These are phyloP conservation scores for Macrophya annulata DNA, from an alignment of 2,888 invertebrate genomes.

Conservation along the genomic window DNA sequence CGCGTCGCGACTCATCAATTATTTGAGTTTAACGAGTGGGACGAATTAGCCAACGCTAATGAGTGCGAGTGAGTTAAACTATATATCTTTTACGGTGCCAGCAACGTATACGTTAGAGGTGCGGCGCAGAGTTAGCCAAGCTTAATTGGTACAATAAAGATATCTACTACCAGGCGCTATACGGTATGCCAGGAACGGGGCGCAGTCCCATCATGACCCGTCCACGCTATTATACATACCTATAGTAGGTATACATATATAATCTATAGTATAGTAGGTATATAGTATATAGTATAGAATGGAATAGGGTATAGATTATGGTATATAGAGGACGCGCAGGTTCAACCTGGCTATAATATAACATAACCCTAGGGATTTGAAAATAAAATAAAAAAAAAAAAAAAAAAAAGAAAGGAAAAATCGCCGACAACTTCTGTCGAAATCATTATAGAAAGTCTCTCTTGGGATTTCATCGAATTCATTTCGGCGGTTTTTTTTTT, in stretches of 20 bases:
- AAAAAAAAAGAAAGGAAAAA: background rate
- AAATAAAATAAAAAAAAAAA: background rate
- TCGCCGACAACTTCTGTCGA: background rate
- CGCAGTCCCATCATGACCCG: background rate
- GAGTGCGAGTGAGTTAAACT: constrained; percentile 36
- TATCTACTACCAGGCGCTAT: constrained; percentile 24
- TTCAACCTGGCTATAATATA: background rate
- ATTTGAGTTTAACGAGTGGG: constrained; percentile 43
- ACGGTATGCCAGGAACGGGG: constrained; percentile 24
- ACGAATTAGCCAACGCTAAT: constrained; percentile 39
- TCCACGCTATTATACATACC: background rate
- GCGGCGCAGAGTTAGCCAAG: constrained; percentile 35
- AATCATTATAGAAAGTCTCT: background rate
- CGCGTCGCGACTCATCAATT: constrained; percentile 38
- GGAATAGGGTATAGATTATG: background rate
- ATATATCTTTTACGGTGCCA: constrained; percentile 34
- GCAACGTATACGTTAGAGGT: background rate
- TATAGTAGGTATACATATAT: no score
- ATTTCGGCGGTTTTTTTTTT: background rate
- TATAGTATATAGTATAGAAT: background rate
- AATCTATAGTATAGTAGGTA: no score
- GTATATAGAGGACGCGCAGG: background rate
- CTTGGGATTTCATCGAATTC: background rate
- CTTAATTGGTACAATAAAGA: constrained; percentile 50
- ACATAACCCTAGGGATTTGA: background rate